These are phyloP conservation scores for Euplagia quadripunctaria DNA, from an alignment of 2,888 invertebrate species.

Conservation along the genomic window DNA sequence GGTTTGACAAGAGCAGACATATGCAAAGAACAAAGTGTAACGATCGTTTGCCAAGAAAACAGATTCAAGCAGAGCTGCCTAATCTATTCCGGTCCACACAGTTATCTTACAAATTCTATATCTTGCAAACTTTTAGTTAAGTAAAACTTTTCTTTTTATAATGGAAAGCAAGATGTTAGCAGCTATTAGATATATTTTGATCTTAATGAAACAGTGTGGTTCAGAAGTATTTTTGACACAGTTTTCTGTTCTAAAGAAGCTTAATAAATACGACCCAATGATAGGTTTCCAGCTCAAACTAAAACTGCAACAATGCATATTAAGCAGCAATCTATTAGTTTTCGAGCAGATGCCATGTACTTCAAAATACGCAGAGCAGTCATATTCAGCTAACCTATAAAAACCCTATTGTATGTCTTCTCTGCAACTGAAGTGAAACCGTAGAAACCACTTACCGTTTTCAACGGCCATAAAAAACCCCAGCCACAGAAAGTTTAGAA, in stretches of 20 bases:
- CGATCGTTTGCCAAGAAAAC: neutral
- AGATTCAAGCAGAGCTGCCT: neutral
- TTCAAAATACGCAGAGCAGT: neutral
- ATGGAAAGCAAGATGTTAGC: neutral
- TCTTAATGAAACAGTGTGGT: too few species aligned
- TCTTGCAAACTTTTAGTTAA: neutral
- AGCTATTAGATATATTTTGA: neutral
- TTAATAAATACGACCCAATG: neutral
- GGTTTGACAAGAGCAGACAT: slow-evolving; percentile 9
- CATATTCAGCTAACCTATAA: neutral
- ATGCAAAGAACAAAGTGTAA: slow-evolving; percentile 8
- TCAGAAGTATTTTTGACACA: too few species aligned
- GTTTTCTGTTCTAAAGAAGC: too few species aligned
- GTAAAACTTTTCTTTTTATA: neutral
- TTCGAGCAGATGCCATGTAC: neutral
- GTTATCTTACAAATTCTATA: neutral
- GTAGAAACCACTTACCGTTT: too few species aligned
- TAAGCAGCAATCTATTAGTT: neutral
- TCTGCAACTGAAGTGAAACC: too few species aligned
- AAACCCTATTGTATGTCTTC: neutral
- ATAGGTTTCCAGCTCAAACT: neutral
- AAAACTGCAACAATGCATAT: neutral
- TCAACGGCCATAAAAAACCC: too few species aligned
- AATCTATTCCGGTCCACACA: neutral
- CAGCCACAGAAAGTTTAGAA: too few species aligned